Base-by-base conservation (phyloP, 2,797 vertebrate genomes). In the Epinephelus malabaricus region DNA sequence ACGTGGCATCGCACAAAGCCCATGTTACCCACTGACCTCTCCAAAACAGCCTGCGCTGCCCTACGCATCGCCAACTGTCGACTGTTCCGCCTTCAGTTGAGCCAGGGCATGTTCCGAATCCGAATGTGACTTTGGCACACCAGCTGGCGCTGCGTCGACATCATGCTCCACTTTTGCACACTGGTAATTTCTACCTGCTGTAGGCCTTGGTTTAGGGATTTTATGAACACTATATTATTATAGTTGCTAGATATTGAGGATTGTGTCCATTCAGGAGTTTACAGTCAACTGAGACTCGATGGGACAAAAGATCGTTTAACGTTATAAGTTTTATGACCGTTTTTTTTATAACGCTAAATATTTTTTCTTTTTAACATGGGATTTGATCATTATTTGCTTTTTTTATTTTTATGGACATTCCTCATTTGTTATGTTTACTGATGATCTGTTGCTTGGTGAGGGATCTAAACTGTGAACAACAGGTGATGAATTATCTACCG, bases 11-110 rank as follows among this genome's bases (percentile, higher is more conserved):
- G 95, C 87, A 99, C 97, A 0, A 97, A 96, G 27, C 96, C 95
- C 0, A 96, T 99, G 47, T 91, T 98, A 23, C 90, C 96, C 0
- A 96, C 94, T 0, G 98, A 99, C 94, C 97, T 98, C 15, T 97
- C 97, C 38, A 97, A 97, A 53, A 98, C 98, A 0, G 94, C 95
- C 69, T 99, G 98, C 0, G 95, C 97, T 0, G 95, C 97, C 15
- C 87, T 99, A 78, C 97, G 98, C 8, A 97, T 99, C 7, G 98
- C 98, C 62, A 99, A 99, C 95, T 99, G 98, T 90, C 97, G 97
- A 49, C 97, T 99, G 65, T 99, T 99, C 86, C 96, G 97, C 10
- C 96, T 99, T 65, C 98, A 99, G 92, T 95, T 98, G 49, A 96
- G 95, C 47, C 98, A 99, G 89, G 98, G 98, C 14, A 82, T 99